Base-by-base conservation (phyloP, 2,888 invertebrate species). In the Dilophus febrilis region DNA sequence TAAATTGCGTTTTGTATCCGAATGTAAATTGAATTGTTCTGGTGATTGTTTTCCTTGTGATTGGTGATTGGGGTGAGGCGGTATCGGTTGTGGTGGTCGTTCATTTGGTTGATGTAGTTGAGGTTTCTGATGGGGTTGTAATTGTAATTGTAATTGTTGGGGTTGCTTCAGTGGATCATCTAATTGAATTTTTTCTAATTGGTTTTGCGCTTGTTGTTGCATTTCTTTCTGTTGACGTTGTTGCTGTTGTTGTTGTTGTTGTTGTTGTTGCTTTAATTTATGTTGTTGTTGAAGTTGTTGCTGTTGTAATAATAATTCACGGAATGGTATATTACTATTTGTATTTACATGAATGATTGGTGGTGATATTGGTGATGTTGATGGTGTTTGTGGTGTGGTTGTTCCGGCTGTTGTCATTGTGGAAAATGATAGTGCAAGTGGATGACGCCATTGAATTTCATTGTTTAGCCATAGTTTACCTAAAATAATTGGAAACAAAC, bases 391-490 rank as follows among this genome's bases (percentile, higher is more conserved):
- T 38, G 27, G 43, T 26, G 41, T 40, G 41, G 36, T 33, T 42
- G 46, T 38, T 42, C 42, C 43, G 42, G 40, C 37, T 29, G 37
- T 32, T 38, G 32, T 41, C 26, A 40, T 40, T 42, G 36, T 33
- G 4, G 40, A 22, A n/a, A 40, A 27, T 17, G 35, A 30, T 31
- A 40, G 30, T 31, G 43, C 40, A 22, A 46, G 37, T 40, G 41
- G 36, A 33, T 42, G 45, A 42, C 40, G 47, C 48, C 48, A 48
- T 42, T 46, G 44, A 29, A 42, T 43, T 29, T 45, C 43, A 31
- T 35, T 41, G 13, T 42, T 40, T 37, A 38, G 29, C 44, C 45
- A 45, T 33, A 41, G 40, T 42, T 44, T 44, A 34, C 39, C 48
- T 48, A 44, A 16, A 42, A 43, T 30, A 17, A 38, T 32, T 19